Conservation (phyloP, 2,113 vertebrate genomes). For the Oceanites oceanicus region DNA sequence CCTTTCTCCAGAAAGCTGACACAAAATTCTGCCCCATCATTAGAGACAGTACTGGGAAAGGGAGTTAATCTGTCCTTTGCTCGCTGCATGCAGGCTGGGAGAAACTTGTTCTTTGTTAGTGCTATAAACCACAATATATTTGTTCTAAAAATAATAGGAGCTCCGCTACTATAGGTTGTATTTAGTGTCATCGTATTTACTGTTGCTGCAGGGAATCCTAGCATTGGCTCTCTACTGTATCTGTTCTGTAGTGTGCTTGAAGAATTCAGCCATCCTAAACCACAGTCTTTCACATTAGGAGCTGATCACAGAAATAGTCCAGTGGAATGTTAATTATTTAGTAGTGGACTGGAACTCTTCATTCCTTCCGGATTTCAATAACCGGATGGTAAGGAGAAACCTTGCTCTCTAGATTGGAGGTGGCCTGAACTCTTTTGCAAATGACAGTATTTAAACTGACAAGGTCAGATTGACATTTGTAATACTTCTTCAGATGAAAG, state of each 20-base stretch:
- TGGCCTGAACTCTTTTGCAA: background rate
- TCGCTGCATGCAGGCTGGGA: background rate
- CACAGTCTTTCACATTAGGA: background rate
- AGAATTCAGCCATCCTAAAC: background rate
- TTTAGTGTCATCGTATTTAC: background rate
- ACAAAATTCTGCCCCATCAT: background rate
- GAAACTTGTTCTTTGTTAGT: background rate
- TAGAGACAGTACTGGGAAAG: background rate
- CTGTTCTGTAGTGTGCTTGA: background rate
- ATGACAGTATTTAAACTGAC: background rate
- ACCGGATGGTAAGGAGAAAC: background rate
- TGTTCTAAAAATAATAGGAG: background rate
- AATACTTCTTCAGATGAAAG: background rate
- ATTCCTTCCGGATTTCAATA: slow-evolving; percentile 9
- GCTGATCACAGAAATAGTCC: slow-evolving; percentile 33
- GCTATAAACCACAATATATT: background rate
- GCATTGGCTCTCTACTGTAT: background rate
- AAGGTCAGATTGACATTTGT: background rate
- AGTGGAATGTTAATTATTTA: slow-evolving; percentile 46
- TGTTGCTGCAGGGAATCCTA: background rate
- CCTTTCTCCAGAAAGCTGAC: background rate
- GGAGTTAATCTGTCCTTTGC: background rate
- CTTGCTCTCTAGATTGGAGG: background rate
- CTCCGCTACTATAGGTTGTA: background rate
- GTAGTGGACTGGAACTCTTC: slow-evolving; percentile 4